Conservation (phyloP, 2,797 vertebrate genomes). For the Phrynocephalus guinanensis region DNA sequence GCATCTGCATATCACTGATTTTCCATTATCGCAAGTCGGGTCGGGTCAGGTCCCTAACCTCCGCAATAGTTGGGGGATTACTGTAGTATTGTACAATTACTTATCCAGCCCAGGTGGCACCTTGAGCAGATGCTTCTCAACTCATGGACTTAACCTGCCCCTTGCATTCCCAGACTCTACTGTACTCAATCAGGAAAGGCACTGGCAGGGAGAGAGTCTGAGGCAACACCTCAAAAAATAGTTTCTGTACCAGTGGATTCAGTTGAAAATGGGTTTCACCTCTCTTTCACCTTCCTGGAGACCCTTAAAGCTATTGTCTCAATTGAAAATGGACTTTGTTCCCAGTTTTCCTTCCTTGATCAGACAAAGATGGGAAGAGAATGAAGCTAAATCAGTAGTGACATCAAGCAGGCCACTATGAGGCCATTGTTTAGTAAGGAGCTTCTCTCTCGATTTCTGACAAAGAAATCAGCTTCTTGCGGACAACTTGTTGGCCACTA, state of each 20-base stretch:
- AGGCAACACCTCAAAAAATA: background rate
- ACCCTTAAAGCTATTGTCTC: background rate
- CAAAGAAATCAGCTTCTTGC: too few relatives aligned
- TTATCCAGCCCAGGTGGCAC: background rate
- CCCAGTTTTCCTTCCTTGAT: background rate
- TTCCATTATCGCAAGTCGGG: too few relatives aligned
- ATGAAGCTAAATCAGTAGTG: background rate
- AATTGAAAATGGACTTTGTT: background rate
- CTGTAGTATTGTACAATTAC: constrained; percentile 27
- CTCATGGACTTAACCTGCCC: background rate
- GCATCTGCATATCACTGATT: too few relatives aligned
- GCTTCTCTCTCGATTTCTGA: background rate
- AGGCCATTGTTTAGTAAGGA: background rate
- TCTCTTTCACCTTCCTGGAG: background rate
- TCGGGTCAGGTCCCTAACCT: too few relatives aligned
- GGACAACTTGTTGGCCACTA: too few relatives aligned
- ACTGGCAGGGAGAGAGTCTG: background rate
- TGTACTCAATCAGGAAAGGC: background rate
- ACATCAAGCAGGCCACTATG: background rate
- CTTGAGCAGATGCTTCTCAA: too few relatives aligned
- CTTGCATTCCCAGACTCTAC: background rate
- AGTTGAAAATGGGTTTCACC: background rate
- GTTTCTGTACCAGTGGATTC: background rate
- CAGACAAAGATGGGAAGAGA: background rate
- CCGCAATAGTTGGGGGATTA: too few relatives aligned